Evolutionary conservation across 64 coral and sea anemone genomes (phyloP), one percentile per base, ranked within the genome.

Genomic region (Pocillopora verrucosa): DNA sequence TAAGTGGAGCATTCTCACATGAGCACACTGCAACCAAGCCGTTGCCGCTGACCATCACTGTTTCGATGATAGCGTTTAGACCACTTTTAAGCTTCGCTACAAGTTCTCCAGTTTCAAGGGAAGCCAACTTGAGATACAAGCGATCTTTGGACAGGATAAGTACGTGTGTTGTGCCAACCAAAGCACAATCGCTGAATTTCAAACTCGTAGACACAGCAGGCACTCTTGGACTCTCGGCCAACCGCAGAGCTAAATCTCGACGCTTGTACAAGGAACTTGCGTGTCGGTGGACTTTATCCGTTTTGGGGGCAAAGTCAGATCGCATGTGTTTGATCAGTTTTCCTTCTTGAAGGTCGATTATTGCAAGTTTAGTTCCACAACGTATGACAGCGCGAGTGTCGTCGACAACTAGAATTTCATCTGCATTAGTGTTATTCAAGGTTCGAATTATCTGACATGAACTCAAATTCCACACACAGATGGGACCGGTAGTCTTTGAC

Each of bases 191-290:
- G 25, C 93, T 95, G 79, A 99, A 99, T 61, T 99, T 92, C 56
- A 80, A 73, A 80, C 90, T 93, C 41, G 90, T 89, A 0, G 95
- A 64, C 41, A 88, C 79, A 58, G 89, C 83, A 17, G 79, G 75
- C 38, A 77, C 87, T 73, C 94, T 84, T 14, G 97, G 94, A 87
- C 94, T 95, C 61, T 99, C 94, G 74, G 94, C 91, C 58, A 99
- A 65, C 84, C 97, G 90, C 56, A 99, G 86, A 13, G 97, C 94
- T 11, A 99, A 84, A 56, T 99, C 94, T 24, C 97, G 91, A 76
- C 97, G 87, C 64, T 99, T 99, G 89, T 99, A 99, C n/a, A 99
- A 58, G n/a, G 97, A 99, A 65, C 97, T 99, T 73, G 97, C 97
- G 60, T 95, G 97, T 0, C 97, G 91, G 15, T 92, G 89, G 5